Conservation (phyloP, 2,113 vertebrate genomes). For the Hiodon tergisus region DNA sequence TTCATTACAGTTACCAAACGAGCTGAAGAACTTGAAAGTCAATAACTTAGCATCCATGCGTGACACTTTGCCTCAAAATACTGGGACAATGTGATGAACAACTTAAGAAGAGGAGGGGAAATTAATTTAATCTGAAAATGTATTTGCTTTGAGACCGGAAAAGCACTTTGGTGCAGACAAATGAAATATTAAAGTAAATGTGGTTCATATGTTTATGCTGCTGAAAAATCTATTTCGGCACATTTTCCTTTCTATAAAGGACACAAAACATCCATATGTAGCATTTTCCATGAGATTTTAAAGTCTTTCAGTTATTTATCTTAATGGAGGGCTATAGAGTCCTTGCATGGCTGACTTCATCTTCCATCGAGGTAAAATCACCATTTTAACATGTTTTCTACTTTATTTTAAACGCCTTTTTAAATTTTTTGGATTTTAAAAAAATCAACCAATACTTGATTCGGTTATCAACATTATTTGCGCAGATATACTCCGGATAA, state of each 20-base stretch:
- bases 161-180: conserved; percentile 8
- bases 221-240: conserved; percentile 13
- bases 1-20: neutral
- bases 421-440: too few species aligned
- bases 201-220: neutral
- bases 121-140: neutral
- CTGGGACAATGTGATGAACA: conserved; percentile 14
- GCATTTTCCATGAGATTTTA: conserved; percentile 2
- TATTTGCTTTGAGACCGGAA: neutral
- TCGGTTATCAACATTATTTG: too few species aligned
- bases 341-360: neutral
- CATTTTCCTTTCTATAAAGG: neutral
- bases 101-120: conserved; percentile 6
- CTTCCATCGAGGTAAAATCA: neutral
- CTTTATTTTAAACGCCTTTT: neutral
- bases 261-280: neutral
- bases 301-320: conserved; percentile 8
- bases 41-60: conserved; percentile 3
- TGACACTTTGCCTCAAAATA: neutral
- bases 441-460: too few species aligned
- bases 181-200: conserved; percentile 13
- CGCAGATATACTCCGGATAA: too few species aligned
- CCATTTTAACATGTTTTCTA: neutral
- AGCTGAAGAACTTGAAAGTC: neutral
- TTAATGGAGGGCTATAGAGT: neutral